These are phyloP conservation scores for Teleiodes luculella DNA, from an alignment of 2,888 invertebrate genomes.

Conservation along the genomic window DNA sequence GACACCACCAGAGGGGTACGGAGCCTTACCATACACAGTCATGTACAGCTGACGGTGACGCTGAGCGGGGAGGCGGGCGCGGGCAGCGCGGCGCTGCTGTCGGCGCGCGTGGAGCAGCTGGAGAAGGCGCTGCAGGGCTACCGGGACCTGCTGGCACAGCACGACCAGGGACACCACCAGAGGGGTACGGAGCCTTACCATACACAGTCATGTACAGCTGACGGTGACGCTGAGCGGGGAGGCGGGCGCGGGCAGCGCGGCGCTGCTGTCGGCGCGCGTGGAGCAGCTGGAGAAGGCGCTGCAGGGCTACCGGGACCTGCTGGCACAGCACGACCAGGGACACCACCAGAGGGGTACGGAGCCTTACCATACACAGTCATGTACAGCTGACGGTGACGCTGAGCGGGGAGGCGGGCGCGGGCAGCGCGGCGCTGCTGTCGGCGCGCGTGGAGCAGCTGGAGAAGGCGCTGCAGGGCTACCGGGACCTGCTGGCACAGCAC, in stretches of 20 bases:
- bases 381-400: too few species aligned
- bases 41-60: constrained; percentile 82
- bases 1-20: constrained; percentile 54
- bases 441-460: constrained; percentile 85
- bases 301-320: constrained; percentile 85
- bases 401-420: too few species aligned
- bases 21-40: too few species aligned
- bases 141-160: constrained; percentile 82
- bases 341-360: constrained; percentile 45
- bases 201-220: too few species aligned
- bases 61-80: constrained; percentile 59
- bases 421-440: too few species aligned
- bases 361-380: too few species aligned
- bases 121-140: constrained; percentile 87
- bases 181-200: constrained; percentile 44
- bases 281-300: constrained; percentile 86
- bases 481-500: constrained; percentile 82
- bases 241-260: constrained; percentile 56
- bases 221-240: constrained; percentile 73
- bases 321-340: constrained; percentile 82
- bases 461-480: constrained; percentile 84
- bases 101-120: constrained; percentile 83
- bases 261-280: constrained; percentile 80
- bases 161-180: constrained; percentile 78
- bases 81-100: constrained; percentile 63